Percentiles rank a stretch among this genome's conserved stretches.
These are phyloP conservation scores for Cyprinodon diabolis DNA, from an alignment of 2,797 vertebrate genomes.

Conservation along the genomic window DNA sequence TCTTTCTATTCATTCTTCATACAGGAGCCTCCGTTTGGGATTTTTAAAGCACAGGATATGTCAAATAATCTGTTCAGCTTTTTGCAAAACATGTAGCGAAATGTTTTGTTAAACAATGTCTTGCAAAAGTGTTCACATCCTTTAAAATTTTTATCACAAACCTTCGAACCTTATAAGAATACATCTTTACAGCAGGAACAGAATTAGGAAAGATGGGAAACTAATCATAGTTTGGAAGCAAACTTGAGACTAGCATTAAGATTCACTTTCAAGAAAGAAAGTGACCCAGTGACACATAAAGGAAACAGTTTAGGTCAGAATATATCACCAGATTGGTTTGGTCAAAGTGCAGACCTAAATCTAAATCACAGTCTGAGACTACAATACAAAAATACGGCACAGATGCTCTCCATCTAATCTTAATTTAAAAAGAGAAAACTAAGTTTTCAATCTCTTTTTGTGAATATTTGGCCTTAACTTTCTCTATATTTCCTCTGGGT, in stretches of 20 bases:
- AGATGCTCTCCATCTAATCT: background rate
- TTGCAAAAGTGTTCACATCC: background rate
- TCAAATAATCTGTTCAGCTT: conserved; percentile 53
- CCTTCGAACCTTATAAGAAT: background rate
- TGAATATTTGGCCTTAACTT: too few relatives aligned
- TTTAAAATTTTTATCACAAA: background rate
- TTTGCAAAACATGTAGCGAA: conserved; percentile 64
- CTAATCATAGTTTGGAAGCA: background rate
- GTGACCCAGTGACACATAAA: background rate
- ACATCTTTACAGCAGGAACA: background rate
- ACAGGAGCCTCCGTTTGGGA: conserved; percentile 54
- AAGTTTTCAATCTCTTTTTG: background rate
- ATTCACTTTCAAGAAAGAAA: too few relatives aligned
- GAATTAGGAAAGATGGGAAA: background rate
- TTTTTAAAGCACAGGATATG: conserved; percentile 62
- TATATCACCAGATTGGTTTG: background rate
- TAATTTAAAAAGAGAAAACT: background rate
- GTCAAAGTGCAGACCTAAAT: background rate
- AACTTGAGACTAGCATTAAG: background rate
- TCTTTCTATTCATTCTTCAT: conserved; percentile 17
- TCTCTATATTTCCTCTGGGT: background rate
- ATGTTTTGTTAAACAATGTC: background rate
- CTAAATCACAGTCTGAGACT: background rate
- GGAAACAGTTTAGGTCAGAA: background rate
- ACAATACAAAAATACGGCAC: background rate